Evolutionary conservation across 1,140 invertebrate genomes (phyloP).

Genomic region (Matsumurasca onukii): DNA sequence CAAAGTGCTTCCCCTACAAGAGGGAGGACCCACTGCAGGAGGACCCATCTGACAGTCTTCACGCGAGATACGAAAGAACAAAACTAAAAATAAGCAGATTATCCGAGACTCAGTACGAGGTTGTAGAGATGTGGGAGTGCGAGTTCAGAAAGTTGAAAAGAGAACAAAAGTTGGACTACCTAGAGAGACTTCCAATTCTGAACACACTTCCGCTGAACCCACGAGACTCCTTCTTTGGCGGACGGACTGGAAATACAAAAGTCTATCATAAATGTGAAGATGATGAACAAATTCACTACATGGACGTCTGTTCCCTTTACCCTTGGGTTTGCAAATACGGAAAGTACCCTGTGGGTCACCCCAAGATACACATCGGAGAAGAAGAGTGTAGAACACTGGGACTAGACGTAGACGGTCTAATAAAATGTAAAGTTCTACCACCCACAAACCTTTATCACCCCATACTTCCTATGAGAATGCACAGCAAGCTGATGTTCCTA

Average conservation of each 20-base stretch:
- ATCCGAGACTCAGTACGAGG: background rate
- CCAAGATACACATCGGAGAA: background rate
- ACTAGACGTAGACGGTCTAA: background rate
- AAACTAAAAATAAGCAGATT: background rate
- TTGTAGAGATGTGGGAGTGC: constrained; percentile 17
- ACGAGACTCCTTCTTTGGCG: background rate
- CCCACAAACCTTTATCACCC: background rate
- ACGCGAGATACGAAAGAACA: background rate
- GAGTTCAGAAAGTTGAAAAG: too few species aligned
- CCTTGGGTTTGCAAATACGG: background rate
- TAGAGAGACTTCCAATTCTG: background rate
- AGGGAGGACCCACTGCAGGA: too few species aligned
- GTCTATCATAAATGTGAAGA: constrained; percentile 3
- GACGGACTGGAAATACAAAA: too few species aligned
- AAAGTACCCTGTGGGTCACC: too few species aligned
- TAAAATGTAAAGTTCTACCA: background rate
- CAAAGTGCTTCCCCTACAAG: too few species aligned
- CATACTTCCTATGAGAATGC: too few species aligned
- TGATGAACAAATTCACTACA: background rate
- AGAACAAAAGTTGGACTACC: too few species aligned
- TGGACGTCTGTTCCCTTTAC: too few species aligned
- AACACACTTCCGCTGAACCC: background rate
- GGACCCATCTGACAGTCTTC: constrained; percentile 2
- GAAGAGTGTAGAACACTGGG: background rate
- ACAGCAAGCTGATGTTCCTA: too few species aligned